Evolutionary conservation across 2,888 invertebrate genomes (phyloP).

Genomic region (Exephanes ischioxanthus): DNA sequence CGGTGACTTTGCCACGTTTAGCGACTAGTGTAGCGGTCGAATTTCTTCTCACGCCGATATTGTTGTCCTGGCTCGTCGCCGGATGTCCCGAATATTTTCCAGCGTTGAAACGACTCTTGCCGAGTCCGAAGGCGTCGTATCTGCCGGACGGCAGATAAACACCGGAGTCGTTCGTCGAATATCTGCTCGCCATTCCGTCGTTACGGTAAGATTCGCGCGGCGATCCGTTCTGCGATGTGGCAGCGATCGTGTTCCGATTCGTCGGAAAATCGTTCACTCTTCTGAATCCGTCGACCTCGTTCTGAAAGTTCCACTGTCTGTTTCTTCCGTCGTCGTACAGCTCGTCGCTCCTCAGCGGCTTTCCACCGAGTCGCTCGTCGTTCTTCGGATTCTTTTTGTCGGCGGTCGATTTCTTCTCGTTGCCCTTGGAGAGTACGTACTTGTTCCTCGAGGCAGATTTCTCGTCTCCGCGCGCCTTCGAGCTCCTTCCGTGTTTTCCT

Average conservation of each 20-base stretch:
- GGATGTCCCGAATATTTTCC: constrained; percentile 82
- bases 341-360: constrained; percentile 78
- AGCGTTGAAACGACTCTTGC: constrained; percentile 82
- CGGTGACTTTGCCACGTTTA: constrained; percentile 82
- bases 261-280: constrained; percentile 64
- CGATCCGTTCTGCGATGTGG: constrained; percentile 31
- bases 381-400: constrained; percentile 63
- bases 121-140: constrained; percentile 82
- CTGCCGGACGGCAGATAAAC: constrained; percentile 78
- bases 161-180: constrained; percentile 75
- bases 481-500: constrained; percentile 48
- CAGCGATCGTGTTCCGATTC: constrained; percentile 51
- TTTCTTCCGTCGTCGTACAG: constrained; percentile 76
- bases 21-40: constrained; percentile 74
- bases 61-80: constrained; percentile 56
- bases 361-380: constrained; percentile 71
- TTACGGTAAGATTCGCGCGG: constrained; percentile 71
- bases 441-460: constrained; percentile 63
- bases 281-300: constrained; percentile 72
- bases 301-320: constrained; percentile 71
- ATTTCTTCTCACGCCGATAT: constrained; percentile 74
- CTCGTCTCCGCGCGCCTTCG: constrained; percentile 67
- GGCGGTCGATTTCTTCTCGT: constrained; percentile 53
- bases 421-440: constrained; percentile 60
- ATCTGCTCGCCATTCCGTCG: constrained; percentile 72